A percentile compares a stretch with the other conserved stretches of the same genome.
These are phyloP conservation scores for Charina bottae DNA, from an alignment of 2,113 vertebrate genomes.

Conservation along the genomic window DNA sequence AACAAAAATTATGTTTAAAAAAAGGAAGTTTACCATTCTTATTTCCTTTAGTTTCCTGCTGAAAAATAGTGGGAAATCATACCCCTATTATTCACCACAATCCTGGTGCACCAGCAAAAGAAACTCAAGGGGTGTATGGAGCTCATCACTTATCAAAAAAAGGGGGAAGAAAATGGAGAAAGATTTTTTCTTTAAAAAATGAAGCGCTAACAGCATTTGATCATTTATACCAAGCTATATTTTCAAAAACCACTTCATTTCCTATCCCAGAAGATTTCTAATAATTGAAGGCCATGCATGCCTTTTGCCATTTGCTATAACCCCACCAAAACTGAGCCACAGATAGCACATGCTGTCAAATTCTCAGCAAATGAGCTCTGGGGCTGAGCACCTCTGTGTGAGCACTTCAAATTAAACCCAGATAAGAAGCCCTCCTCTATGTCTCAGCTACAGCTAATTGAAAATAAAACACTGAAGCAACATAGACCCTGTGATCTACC, in stretches of 20 bases:
- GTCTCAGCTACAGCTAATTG: slow-evolving; percentile 35
- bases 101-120: too few species aligned
- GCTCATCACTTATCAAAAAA: too few species aligned
- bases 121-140: too few species aligned
- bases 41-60: too few species aligned
- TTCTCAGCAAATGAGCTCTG: slow-evolving; percentile 19
- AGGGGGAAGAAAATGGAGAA: not conserved
- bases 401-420: slow-evolving; percentile 35
- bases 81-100: too few species aligned
- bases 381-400: slow-evolving; percentile 13
- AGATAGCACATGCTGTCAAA: slow-evolving; percentile 11
- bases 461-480: slow-evolving; percentile 43
- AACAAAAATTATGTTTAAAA: too few species aligned
- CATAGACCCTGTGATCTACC: slow-evolving; percentile 37
- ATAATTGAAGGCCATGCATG: not conserved
- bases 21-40: too few species aligned
- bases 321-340: not conserved
- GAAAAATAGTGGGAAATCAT: too few species aligned
- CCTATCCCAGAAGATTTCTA: not conserved
- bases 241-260: not conserved
- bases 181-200: not conserved
- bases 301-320: not conserved
- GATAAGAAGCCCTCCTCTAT: slow-evolving; percentile 24
- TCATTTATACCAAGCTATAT: not conserved
- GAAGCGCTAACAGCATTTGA: not conserved